Percentiles rank a stretch among this genome's conserved stretches.
Evolutionary conservation across 1,140 invertebrate genomes (phyloP).

Genomic region (Melanaphis sacchari): DNA sequence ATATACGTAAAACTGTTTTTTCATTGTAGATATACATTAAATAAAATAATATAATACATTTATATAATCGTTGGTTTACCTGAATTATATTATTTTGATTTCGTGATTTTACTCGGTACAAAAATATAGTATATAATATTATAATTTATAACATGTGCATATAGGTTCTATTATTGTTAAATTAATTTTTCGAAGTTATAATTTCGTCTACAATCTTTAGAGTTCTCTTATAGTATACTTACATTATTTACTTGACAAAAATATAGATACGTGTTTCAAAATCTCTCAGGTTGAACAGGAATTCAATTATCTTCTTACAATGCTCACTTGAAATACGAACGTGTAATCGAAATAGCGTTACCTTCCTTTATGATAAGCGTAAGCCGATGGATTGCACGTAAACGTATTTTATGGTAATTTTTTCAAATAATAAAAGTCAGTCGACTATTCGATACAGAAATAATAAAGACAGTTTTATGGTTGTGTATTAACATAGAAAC

Average conservation of each 20-base stretch:
- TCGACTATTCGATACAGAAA: background rate
- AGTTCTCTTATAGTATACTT: background rate
- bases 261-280: background rate
- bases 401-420: background rate
- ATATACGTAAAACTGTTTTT: too few relatives aligned
- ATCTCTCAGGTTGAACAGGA: background rate
- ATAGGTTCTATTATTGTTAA: background rate
- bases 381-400: background rate
- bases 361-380: background rate
- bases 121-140: background rate
- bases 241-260: background rate
- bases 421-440: conserved; percentile 21
- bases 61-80: background rate
- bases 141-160: background rate
- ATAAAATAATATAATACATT: background rate
- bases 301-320: background rate
- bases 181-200: background rate
- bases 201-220: background rate
- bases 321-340: background rate
- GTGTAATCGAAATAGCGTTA: background rate
- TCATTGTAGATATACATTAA: background rate
- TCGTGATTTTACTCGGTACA: background rate
- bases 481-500: background rate
- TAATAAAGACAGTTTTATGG: conserved; percentile 6
- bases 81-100: background rate